A percentile compares a stretch with the other conserved stretches of the same genome.
These are phyloP conservation scores for Hemithea aestivaria DNA, from an alignment of 2,888 invertebrate species.

Conservation along the genomic window DNA sequence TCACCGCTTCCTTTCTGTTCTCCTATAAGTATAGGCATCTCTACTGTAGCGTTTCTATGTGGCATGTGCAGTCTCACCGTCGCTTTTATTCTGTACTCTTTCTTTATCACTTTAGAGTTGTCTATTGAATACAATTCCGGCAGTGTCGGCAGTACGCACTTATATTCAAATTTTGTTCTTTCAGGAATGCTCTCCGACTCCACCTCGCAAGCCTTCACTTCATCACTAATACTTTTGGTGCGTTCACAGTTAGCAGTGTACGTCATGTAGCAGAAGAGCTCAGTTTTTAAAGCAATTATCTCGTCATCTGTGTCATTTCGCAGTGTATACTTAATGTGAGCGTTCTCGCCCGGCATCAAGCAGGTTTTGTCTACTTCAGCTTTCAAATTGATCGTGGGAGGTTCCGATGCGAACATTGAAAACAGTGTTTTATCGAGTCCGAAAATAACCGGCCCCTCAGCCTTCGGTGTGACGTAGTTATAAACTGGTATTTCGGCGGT, in stretches of 20 bases:
- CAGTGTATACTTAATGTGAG: constrained; percentile 6
- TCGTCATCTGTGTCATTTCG: constrained; percentile 21
- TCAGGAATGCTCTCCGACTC: not conserved
- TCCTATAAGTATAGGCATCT: constrained; percentile 18
- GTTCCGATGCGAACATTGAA: too few species aligned
- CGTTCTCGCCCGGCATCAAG: constrained; percentile 20
- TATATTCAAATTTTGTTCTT: not conserved
- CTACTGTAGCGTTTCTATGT: constrained; percentile 14
- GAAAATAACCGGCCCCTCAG: constrained; percentile 19
- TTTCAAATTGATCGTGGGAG: constrained; percentile 18
- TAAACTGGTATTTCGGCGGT: constrained; percentile 21
- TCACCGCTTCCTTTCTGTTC: constrained; percentile 8
- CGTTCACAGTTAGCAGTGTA: constrained; percentile 12
- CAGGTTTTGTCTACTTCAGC: constrained; percentile 12
- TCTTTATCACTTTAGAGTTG: constrained; percentile 11
- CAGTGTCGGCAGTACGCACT: constrained; percentile 10
- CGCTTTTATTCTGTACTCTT: constrained; percentile 13
- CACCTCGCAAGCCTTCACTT: constrained; percentile 4
- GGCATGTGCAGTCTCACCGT: constrained; percentile 17
- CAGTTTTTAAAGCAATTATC: constrained; percentile 7
- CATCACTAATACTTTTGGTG: not conserved
- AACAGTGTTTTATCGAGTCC: constrained; percentile 21
- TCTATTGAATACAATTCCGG: constrained; percentile 19
- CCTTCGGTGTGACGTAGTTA: constrained; percentile 9
- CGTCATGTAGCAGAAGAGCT: constrained; percentile 13